Evolutionary conservation across 2,113 vertebrate genomes (phyloP).

Genomic region (Setophaga coronata): DNA sequence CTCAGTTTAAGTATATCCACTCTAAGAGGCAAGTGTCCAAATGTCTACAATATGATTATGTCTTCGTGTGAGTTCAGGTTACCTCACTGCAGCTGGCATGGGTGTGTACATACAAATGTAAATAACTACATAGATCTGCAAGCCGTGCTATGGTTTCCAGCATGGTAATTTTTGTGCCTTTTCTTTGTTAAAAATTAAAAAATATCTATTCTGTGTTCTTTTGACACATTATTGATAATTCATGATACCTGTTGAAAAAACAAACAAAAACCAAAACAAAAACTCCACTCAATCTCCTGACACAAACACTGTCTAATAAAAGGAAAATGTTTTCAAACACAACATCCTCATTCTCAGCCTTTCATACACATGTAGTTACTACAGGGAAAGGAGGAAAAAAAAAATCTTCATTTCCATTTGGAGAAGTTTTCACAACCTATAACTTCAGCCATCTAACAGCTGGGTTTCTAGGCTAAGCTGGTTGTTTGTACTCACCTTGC

Average conservation of each 20-base stretch:
- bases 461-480: background rate
- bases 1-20: background rate
- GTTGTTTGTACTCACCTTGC: background rate
- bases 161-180: background rate
- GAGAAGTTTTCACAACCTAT: background rate
- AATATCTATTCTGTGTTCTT: background rate
- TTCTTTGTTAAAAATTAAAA: background rate
- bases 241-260: background rate
- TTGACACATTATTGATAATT: background rate
- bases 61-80: background rate
- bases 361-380: background rate
- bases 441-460: background rate
- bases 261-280: background rate
- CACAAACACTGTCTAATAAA: background rate
- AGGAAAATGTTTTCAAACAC: background rate
- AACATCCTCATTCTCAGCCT: background rate
- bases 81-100: background rate
- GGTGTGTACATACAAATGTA: background rate
- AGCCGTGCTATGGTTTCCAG: background rate
- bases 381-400: background rate
- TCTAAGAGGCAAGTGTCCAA: background rate
- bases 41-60: background rate
- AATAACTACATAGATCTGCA: background rate
- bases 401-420: background rate
- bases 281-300: rapidly evolving